Base-by-base conservation (phyloP, 2,113 vertebrate species). In the Ailurus styani region DNA sequence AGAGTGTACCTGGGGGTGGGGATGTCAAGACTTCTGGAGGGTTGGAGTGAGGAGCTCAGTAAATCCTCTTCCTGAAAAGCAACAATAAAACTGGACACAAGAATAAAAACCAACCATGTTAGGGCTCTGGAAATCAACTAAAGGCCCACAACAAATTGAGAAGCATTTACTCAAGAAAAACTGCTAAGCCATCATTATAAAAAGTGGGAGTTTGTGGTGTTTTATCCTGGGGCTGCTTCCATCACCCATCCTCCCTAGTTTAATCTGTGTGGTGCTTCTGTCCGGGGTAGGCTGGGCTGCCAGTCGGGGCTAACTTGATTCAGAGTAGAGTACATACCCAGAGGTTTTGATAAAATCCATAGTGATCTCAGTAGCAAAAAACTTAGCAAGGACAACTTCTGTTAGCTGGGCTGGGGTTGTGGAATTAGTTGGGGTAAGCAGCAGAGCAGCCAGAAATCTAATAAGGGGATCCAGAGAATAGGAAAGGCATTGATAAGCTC, bases 1-100 rank as follows among this genome's bases (percentile, higher is more conserved):
- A 97, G 95, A 97, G 85, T 84, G 45, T 79, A 57, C 82, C 91
- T 98, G 88, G 87, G 91, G 98, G 62, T 57, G 83, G 27, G 57
- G 37, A 77, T 70, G 52, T 95, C 47, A 89, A 68, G 60, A 79
- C 68, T 90, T 97, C 57, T 8, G 86, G 90, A 90, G 21, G 27
- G 60, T 75, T 64, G 60, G 79, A 62, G 54, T 87, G 64, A 97
- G 68, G 86, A 93, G 68, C 50, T 81, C 95, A 77, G 87, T 45
- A 87, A 87, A 75, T 75, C 8, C 29, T 83, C 40, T 86, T 34
- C 37, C 70, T 47, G 3, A 52, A 81, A 85, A 78, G 45, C 68
- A 88, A 37, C 45, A 85, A 52, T 62, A 91, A 93, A 87, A 57
- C 42, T 89, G 72, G 81, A 84, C 81, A 84, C 83, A 90, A 86